Base-by-base conservation (phyloP, 30 jellyfish, hydroid and myxozoan genomes). In the Hydra vulgaris region DNA sequence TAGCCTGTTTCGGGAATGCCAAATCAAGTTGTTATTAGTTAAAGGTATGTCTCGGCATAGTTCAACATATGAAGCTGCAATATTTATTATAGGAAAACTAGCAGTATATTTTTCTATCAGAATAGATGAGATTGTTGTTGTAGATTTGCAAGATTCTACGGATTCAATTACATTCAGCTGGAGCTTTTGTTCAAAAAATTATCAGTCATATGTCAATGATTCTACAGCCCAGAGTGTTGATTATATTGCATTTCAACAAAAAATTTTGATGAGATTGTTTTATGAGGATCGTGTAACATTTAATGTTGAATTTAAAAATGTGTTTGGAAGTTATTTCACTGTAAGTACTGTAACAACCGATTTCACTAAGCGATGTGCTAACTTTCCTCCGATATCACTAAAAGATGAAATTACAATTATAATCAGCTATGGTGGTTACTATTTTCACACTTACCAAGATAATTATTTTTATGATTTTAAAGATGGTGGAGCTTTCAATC, bases 381-480 rank as follows among this genome's bases (percentile, higher is more conserved):
- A 92, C 61, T 17, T 92, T 12, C 96, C 96, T 1, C 98, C 98
- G 0, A 77, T 84, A 25, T 54, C 71, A 25, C 55, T 83, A 5
- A 71, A 71, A n/a, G 74, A 79, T 70, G 84, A 70, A 25, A 27
- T 83, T 74, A 66, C 24, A 0, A 81, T 87, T 25, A 22, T 74
- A 1, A 76, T 75, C 71, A 73, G 94, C 21, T 80, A 66, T 55
- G 87, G 87, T 27, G 98, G 98, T 3, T 85, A 86, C 72, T 75
- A 53, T 19, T 55, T 52, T 8, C 89, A 77, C 55, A 27, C 23
- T n/a, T 72, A 88, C 70, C 90, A 26, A 18, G 53, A 66, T 21
- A 70, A 72, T 15, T 87, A 80, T 82, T 87, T 92, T 70, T 92
- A 87, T 72, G 98, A 92, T 27, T 92, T 27, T 72, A 95, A 92